These are phyloP conservation scores for Monochamus alternatus DNA, from an alignment of 2,888 invertebrate genomes.

Conservation along the genomic window DNA sequence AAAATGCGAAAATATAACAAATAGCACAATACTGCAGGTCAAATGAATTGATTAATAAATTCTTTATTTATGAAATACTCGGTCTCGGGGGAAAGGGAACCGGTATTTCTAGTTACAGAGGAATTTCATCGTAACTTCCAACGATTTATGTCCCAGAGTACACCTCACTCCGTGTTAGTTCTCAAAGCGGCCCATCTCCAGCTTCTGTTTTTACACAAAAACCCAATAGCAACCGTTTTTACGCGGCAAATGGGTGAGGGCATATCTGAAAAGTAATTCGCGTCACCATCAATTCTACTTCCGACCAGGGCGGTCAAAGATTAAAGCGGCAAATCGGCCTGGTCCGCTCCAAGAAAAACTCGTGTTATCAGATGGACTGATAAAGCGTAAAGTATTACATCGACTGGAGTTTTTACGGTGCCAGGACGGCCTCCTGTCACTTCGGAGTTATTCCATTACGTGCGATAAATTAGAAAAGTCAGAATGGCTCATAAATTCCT, in stretches of 20 bases:
- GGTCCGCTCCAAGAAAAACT: constrained; percentile 31
- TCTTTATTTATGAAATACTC: neutral
- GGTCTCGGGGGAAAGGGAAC: neutral
- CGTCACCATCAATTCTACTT: constrained; percentile 53
- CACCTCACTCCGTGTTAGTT: constrained; percentile 13
- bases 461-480: constrained; percentile 5
- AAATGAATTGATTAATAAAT: constrained; percentile 1
- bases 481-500: neutral
- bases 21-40: neutral
- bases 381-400: constrained; percentile 39
- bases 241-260: constrained; percentile 29
- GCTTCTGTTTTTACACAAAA: constrained; percentile 34
- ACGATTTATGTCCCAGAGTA: constrained; percentile 21
- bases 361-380: constrained; percentile 35
- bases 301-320: constrained; percentile 48
- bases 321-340: constrained; percentile 51
- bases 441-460: constrained; percentile 10
- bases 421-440: constrained; percentile 8
- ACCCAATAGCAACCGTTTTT: constrained; percentile 34
- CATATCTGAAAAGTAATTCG: constrained; percentile 49
- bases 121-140: constrained; percentile 13
- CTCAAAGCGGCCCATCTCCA: neutral
- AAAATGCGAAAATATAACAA: too few relatives aligned
- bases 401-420: constrained; percentile 23
- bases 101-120: constrained; percentile 4